phyloP scores from a whole-genome alignment of 2,113 vertebrate genomes.

The Centrocercus urophasianus region DNA sequence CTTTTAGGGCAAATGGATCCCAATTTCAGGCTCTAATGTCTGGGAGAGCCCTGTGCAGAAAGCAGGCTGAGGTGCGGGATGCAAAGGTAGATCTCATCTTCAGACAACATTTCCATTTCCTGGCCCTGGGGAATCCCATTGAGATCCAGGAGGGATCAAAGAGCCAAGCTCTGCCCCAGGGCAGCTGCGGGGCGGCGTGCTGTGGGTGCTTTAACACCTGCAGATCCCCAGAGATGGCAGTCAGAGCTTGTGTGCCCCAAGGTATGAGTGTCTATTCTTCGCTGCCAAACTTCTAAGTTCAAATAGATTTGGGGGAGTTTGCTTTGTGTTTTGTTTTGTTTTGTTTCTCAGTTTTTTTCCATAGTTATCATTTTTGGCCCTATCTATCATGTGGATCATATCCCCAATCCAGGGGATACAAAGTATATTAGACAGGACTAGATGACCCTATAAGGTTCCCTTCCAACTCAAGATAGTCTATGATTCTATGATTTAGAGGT shows the following conservation, averaged over 20 bases:
- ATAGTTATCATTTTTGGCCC: not conserved
- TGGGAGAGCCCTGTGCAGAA: fast-evolving
- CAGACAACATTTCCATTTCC: not conserved
- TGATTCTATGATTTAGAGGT: not conserved
- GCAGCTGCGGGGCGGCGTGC: not conserved
- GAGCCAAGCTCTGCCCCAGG: not conserved
- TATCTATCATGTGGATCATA: not conserved
- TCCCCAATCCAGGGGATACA: not conserved
- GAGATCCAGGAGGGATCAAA: conserved; percentile 44
- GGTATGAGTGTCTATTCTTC: not conserved
- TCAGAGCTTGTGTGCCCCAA: conserved; percentile 18
- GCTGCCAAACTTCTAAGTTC: not conserved
- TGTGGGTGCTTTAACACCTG: conserved; percentile 36
- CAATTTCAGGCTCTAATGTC: not conserved
- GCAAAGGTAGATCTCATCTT: not conserved
- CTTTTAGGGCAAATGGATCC: not conserved
- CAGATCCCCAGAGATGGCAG: not conserved
- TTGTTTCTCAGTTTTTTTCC: not conserved
- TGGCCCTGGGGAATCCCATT: not conserved
- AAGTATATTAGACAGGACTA: not conserved
- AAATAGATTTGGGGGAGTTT: not conserved
- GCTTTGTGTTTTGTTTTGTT: not conserved
- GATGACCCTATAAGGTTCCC: too few relatives aligned
- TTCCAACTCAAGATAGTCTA: too few relatives aligned
- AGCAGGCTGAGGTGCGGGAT: not conserved